These are phyloP conservation scores for Columbina picui DNA, from an alignment of 2,113 vertebrate species.

Conservation along the genomic window DNA sequence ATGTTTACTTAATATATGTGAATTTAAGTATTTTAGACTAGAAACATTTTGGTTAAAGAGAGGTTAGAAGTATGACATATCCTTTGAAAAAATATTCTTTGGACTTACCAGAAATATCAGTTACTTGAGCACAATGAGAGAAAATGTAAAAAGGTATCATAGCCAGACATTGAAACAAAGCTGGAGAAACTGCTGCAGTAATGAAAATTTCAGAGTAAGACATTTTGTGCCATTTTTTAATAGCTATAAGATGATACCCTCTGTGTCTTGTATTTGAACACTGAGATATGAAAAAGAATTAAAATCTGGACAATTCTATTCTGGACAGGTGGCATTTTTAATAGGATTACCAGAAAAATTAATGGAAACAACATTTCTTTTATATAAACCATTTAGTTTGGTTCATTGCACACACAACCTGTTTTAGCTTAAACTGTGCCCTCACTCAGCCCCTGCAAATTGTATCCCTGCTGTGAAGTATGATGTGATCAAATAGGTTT, in stretches of 20 bases:
- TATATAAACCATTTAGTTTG: slow-evolving; percentile 71
- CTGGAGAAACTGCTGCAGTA: not conserved
- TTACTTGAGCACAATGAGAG: not conserved
- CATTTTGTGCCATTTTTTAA: not conserved
- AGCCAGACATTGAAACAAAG: not conserved
- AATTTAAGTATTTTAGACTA: not conserved
- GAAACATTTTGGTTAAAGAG: not conserved
- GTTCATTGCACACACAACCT: slow-evolving; percentile 69
- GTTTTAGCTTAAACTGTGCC: slow-evolving; percentile 44
- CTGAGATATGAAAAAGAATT: slow-evolving; percentile 40
- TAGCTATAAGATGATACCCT: not conserved
- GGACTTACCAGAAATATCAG: not conserved
- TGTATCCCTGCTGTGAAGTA: slow-evolving; percentile 55
- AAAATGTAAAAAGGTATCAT: not conserved
- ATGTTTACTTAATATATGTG: not conserved
- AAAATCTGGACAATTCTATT: slow-evolving; percentile 54
- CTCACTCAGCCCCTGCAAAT: slow-evolving; percentile 53
- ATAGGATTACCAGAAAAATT: slow-evolving; percentile 71
- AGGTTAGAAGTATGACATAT: not conserved
- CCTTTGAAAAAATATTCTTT: not conserved
- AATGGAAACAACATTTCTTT: slow-evolving; percentile 72
- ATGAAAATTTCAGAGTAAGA: not conserved
- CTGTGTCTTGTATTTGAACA: slow-evolving; percentile 11
- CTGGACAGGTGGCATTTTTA: slow-evolving; percentile 69
- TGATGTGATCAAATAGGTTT: slow-evolving; percentile 63